Evolutionary conservation across 2,888 invertebrate genomes (phyloP), one percentile per base, ranked within the genome.

Genomic region (Eilema depressum): DNA sequence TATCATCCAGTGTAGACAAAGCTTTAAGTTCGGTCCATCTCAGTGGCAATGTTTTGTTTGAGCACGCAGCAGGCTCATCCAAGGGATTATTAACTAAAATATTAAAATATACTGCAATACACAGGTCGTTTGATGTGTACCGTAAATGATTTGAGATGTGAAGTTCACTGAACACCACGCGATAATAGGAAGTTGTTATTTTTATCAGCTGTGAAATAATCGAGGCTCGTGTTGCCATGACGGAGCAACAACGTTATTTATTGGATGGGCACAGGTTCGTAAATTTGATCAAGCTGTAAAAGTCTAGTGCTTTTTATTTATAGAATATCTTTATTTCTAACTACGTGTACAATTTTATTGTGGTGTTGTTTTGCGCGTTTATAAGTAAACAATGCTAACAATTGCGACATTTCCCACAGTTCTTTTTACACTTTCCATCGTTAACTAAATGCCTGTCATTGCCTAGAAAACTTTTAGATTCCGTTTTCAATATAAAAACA

Each of bases 21-120:
- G 87, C 89, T 89, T 85, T 80, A 81, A 80, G 84, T 85, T 83
- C 88, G 91, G 88, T 90, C n/a, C 89, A 91, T 89, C 86, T 83
- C 84, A 84, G 83, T 84, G 81, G 80, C 59, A 80, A 84, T 84
- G 79, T 84, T 84, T 83, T 84, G 81, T 84, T 82, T 79, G 84
- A 80, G 76, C 83, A 79, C 82, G 78, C 77, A 77, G 74, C 80
- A 82, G 80, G 81, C 74, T 82, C 79, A 73, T 80, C 67, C 72
- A 57, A 75, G 68, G 65, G 70, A 74, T 76, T 72, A 75, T 59
- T 63, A 70, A 76, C 59, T 62, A n/a, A 66, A 68, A 63, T 30
- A 28, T 69, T 57, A 47, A 68, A 69, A 68, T 33, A 37, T 66
- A 73, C 25, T 66, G 57, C n/a, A 68, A 57, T 68, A 68, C 30